Evolutionary conservation across 2,113 vertebrate species (phyloP), one percentile per base, ranked within the genome.

Genomic region (Lichenostomus cassidix): DNA sequence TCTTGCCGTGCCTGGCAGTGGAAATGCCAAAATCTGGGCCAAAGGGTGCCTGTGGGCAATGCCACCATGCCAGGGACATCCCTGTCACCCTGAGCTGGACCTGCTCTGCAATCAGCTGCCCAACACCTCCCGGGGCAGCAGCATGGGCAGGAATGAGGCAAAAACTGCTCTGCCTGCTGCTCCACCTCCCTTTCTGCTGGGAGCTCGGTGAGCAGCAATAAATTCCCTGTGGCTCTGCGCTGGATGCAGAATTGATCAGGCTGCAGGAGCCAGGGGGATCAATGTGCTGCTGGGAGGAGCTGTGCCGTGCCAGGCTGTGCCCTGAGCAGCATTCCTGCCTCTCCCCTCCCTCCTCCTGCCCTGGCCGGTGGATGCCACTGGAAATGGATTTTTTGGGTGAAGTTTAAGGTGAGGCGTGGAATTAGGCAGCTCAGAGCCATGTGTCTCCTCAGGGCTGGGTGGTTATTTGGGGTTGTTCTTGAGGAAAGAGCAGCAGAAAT

Each of bases 201-300:
- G 84, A 95, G 53, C 87, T 95, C 92, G 52, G 75, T 9, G 7
- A 64, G 83, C 79, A 93, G 86, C 24, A 35, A 94, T 93, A 90
- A 96, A 96, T 97, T 68, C 83, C 11, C 60, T 11, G 56, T 16
- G 25, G 79, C 44, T 67, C 79, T 83, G 96, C 46, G 0, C 83
- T 90, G 95, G 53, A 90, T 81, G 93, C 88, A 87, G 1, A 93
- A 96, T 87, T 75, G 96, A 89, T 95, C 79, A 24, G 90, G 9
- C 90, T 95, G 96, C 96, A 68, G 95, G 96, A 96, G 90, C 82
- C 92, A 31, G 29, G 7, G 92, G 90, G 15, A 96, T 95, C 94
- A 19, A 53, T 91, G 0, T 4, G 21, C 63, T 12, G 6, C 15
- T 1, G 50, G 77, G 25, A 46, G 50, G 53, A 20, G 44, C 70